phyloP scores from a whole-genome alignment of 2,888 invertebrate species.

The Pristionchus entomophagus region DNA sequence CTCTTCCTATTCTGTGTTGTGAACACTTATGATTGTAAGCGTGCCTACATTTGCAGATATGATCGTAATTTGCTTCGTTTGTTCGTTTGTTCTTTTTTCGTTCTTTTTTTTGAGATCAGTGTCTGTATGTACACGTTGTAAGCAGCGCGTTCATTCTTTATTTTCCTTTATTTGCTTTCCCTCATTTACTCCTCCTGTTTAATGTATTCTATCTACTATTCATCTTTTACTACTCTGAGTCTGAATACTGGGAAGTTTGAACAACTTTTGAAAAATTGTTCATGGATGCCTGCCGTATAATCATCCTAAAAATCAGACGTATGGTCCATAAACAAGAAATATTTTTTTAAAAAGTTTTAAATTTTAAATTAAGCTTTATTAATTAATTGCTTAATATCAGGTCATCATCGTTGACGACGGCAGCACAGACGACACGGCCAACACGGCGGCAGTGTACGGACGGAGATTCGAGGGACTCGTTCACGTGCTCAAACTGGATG shows the following conservation, averaged over 20 bases:
- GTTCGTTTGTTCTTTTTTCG: background rate
- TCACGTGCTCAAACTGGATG: constrained; percentile 87
- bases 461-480: constrained; percentile 85
- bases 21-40: no score
- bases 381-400: constrained; percentile 46
- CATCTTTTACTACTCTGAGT: background rate
- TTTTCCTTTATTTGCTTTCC: no score
- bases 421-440: constrained; percentile 89
- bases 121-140: background rate
- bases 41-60: background rate
- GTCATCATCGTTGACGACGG: constrained; percentile 92
- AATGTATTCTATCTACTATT: background rate
- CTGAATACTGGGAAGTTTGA: no score
- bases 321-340: no score
- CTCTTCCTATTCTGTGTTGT: no score
- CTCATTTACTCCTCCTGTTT: background rate
- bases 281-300: no score
- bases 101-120: background rate
- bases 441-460: constrained; percentile 86
- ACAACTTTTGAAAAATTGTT: no score
- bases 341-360: no score
- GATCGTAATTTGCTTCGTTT: background rate
- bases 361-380: no score
- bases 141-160: background rate
- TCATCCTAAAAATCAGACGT: no score